A percentile compares a stretch with the other conserved stretches of the same genome.
Evolutionary conservation across 2,113 vertebrate genomes (phyloP).

Genomic region (Larimichthys polyactis): DNA sequence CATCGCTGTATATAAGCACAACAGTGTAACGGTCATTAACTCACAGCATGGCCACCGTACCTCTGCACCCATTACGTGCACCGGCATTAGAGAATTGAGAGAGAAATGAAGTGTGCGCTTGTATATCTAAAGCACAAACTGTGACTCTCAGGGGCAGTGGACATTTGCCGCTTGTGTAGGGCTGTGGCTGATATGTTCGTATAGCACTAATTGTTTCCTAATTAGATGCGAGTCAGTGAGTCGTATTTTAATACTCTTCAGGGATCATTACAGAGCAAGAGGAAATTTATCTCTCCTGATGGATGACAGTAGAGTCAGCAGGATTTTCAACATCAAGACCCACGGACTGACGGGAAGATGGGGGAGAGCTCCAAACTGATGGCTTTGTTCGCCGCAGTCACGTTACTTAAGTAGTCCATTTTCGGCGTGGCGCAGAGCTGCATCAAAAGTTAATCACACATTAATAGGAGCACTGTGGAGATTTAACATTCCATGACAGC

Average conservation of each 20-base stretch:
- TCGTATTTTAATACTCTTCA: constrained; percentile 76
- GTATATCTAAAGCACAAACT: constrained; percentile 62
- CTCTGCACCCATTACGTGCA: constrained; percentile 62
- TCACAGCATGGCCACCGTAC: constrained; percentile 55
- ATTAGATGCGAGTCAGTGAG: constrained; percentile 79
- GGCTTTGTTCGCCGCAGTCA: constrained; percentile 54
- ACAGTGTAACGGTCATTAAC: constrained; percentile 67
- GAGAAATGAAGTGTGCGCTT: constrained; percentile 64
- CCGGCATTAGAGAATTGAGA: constrained; percentile 37
- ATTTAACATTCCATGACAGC: constrained; percentile 71
- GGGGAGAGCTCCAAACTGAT: constrained; percentile 53
- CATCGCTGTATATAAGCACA: constrained; percentile 53
- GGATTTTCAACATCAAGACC: constrained; percentile 61
- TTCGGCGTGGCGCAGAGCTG: constrained; percentile 56
- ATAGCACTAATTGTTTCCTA: constrained; percentile 82
- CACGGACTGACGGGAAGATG: constrained; percentile 43
- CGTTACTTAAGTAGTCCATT: constrained; percentile 61
- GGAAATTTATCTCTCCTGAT: constrained; percentile 68
- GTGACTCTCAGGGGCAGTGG: constrained; percentile 62
- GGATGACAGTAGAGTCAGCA: constrained; percentile 70
- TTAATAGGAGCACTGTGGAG: constrained; percentile 75
- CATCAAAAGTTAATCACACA: constrained; percentile 77
- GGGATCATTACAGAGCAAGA: constrained; percentile 74
- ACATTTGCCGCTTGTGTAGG: constrained; percentile 57
- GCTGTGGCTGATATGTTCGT: constrained; percentile 75